phyloP scores from a whole-genome alignment of 2,113 vertebrate genomes.

The Bagarius yarrelli region DNA sequence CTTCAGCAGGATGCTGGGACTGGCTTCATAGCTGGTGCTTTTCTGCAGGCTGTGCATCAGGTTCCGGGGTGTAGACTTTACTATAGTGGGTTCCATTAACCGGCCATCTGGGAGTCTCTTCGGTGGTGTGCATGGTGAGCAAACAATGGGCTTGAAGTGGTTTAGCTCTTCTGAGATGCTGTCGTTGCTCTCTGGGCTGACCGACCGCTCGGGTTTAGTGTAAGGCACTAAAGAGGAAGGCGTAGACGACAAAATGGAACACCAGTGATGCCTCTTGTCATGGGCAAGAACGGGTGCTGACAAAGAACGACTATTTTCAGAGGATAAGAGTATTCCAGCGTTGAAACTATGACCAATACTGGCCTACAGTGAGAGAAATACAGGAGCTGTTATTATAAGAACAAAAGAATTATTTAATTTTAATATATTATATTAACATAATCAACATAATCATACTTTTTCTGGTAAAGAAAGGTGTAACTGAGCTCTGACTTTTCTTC shows the following conservation, averaged over 20 bases:
- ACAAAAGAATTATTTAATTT: neutral
- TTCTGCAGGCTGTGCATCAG: constrained; percentile 82
- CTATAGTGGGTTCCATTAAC: constrained; percentile 83
- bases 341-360: constrained; percentile 68
- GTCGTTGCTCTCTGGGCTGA: constrained; percentile 96
- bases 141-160: constrained; percentile 97
- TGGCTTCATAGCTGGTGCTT: constrained; percentile 87
- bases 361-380: constrained; percentile 51
- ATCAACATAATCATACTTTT: constrained; percentile 51
- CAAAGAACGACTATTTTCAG: constrained; percentile 87
- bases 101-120: constrained; percentile 88
- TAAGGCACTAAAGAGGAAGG: constrained; percentile 52
- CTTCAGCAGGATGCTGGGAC: constrained; percentile 86
- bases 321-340: constrained; percentile 82
- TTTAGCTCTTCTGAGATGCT: constrained; percentile 97
- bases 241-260: constrained; percentile 57
- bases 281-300: constrained; percentile 79
- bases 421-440: neutral
- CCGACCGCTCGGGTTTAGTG: constrained; percentile 78
- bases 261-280: constrained; percentile 75
- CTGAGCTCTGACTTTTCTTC: constrained; percentile 69
- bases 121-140: constrained; percentile 93
- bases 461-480: constrained; percentile 53
- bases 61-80: constrained; percentile 94
- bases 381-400: neutral